Evolutionary conservation across 2,797 vertebrate species (phyloP).

Genomic region (Ctenosaura bakeri): DNA sequence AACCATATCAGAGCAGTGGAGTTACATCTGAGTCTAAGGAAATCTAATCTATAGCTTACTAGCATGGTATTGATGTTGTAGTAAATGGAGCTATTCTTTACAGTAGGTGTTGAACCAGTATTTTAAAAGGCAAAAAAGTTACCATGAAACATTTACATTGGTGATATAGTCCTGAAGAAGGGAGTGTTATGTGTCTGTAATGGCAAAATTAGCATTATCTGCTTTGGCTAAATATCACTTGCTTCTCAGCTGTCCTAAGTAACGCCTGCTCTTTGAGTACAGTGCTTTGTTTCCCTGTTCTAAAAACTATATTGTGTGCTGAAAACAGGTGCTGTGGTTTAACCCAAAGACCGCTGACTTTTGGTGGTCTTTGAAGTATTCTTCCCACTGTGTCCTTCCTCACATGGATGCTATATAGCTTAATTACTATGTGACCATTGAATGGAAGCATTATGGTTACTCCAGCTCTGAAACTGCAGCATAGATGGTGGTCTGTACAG

Average conservation of each 20-base stretch:
- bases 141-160: conserved; percentile 30
- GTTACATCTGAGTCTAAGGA: no score
- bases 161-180: not conserved
- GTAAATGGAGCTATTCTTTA: conserved; percentile 51
- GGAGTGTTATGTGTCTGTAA: conserved; percentile 32
- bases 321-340: conserved; percentile 73
- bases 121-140: conserved; percentile 56
- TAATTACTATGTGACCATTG: conserved; percentile 74
- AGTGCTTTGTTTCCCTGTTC: conserved; percentile 42
- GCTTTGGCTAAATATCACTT: conserved; percentile 42
- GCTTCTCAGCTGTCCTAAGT: conserved; percentile 32
- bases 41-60: not conserved
- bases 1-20: no score
- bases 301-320: conserved; percentile 52
- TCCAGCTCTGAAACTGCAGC: conserved; percentile 67
- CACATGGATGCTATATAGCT: conserved; percentile 65
- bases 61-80: not conserved
- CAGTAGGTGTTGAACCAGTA: conserved; percentile 33
- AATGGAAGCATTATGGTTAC: conserved; percentile 72
- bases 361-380: conserved; percentile 66
- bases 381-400: conserved; percentile 67
- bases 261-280: conserved; percentile 47
- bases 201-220: conserved; percentile 2
- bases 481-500: conserved; percentile 77
- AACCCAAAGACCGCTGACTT: conserved; percentile 51